Base-by-base conservation (phyloP, 2,113 vertebrate genomes). In the Notothenia rossii region DNA sequence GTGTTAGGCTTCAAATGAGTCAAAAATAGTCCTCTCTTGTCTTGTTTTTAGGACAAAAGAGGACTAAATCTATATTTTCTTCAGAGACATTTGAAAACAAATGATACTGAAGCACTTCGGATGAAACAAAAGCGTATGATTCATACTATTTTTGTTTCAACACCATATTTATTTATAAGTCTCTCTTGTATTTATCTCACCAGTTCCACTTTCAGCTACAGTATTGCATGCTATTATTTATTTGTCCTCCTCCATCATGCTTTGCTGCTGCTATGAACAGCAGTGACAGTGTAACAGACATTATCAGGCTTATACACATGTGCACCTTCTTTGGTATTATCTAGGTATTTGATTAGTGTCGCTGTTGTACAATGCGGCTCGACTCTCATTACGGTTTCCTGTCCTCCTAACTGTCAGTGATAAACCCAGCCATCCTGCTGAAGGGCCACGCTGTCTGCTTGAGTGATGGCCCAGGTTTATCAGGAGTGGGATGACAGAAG, bases 391-490 rank as follows among this genome's bases (percentile, higher is more conserved):
- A 61, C 75, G 33, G 60, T 45, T 25, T 45, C 46, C 50, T 10
- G 66, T 81, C 72, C 67, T 79, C 56, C 20, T 68, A 56, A 75
- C 72, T 70, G 66, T 81, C 82, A 61, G 10, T 40, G 84, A 88
- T 84, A 84, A 87, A 84, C 58, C 15, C 68, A 62, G 67, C 61
- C 65, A 46, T 72, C 68, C 55, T 75, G 51, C 75, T 61, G 13
- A 48, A 73, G 68, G 62, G 68, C 33, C 55, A 18, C 33, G 15
- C 43, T 65, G 82, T 80, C 79, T 72, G 61, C 17, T 20, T 86
- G 74, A 86, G 20, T 49, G 81, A 86, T 80, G 74, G 69, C 49
- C 56, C 40, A 10, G 55, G 68, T 88, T 85, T 83, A 85, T 83
- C 71, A 59, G 70, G 7, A n/a, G 36, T 45, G 7, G 29, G 46